Conservation (phyloP, 2,888 invertebrate species). For the Nomada fabriciana region DNA sequence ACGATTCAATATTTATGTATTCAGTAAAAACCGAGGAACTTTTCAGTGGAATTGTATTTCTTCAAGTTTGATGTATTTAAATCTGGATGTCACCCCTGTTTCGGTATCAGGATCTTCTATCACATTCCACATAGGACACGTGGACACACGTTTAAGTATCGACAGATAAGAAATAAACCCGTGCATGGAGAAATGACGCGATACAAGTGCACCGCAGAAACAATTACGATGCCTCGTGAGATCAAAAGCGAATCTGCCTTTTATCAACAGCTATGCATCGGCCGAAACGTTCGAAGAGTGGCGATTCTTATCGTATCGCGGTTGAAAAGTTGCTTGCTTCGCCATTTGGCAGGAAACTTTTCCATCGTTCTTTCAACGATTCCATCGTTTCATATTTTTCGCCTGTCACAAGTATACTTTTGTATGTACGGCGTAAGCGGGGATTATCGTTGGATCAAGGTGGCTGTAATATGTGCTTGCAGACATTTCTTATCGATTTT, state of each 20-base stretch:
- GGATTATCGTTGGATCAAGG: conserved; percentile 36
- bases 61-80: too few species aligned
- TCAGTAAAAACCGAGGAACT: too few species aligned
- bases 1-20: too few species aligned
- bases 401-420: conserved; percentile 4
- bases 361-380: conserved; percentile 45
- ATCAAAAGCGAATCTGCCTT: conserved; percentile 12
- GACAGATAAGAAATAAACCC: background rate
- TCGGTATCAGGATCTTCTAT: background rate
- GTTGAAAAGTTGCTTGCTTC: conserved; percentile 50
- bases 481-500: conserved; percentile 49
- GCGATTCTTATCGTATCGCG: conserved; percentile 41
- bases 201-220: background rate
- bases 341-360: conserved; percentile 40
- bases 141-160: background rate
- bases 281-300: conserved; percentile 18
- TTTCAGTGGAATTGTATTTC: too few species aligned
- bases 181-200: too few species aligned
- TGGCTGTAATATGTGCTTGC: background rate
- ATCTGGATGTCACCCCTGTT: too few species aligned
- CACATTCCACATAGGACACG: background rate
- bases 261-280: conserved; percentile 26
- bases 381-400: conserved; percentile 37
- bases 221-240: conserved; percentile 2
- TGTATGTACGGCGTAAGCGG: background rate